Evolutionary conservation across 2,888 invertebrate species (phyloP).

Genomic region (Metacarcinus magister): DNA sequence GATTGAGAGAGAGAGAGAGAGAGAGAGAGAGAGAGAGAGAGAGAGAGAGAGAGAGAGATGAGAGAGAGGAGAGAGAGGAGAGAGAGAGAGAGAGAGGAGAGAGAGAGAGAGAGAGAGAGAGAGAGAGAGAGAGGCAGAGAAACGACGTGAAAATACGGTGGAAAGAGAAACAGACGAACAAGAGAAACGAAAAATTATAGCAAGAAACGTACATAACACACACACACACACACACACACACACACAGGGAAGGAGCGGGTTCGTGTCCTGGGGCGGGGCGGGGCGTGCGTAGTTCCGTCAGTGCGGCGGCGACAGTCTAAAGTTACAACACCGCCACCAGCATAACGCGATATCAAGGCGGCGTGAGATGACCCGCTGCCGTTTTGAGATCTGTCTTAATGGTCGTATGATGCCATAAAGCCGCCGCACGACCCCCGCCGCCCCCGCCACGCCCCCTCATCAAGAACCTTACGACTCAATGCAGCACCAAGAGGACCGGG

Average conservation of each 20-base stretch:
- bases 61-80: conserved; percentile 12
- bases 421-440: background rate
- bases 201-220: too few species aligned
- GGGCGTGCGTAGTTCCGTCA: background rate
- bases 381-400: background rate
- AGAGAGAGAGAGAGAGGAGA: conserved; percentile 63
- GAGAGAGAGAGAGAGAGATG: background rate
- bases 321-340: background rate
- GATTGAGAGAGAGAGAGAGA: too few species aligned
- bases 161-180: too few species aligned
- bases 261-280: too few species aligned
- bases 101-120: conserved; percentile 44
- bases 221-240: background rate
- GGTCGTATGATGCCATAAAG: background rate
- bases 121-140: background rate
- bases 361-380: background rate
- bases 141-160: too few species aligned
- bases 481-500: background rate
- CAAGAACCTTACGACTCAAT: conserved; percentile 28
- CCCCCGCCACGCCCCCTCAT: background rate
- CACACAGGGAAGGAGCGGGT: too few species aligned
- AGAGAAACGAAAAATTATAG: too few species aligned
- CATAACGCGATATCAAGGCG: background rate
- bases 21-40: background rate
- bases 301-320: background rate